phyloP scores from a whole-genome alignment of 1,140 invertebrate species.

The Zaprionus nigranus region DNA sequence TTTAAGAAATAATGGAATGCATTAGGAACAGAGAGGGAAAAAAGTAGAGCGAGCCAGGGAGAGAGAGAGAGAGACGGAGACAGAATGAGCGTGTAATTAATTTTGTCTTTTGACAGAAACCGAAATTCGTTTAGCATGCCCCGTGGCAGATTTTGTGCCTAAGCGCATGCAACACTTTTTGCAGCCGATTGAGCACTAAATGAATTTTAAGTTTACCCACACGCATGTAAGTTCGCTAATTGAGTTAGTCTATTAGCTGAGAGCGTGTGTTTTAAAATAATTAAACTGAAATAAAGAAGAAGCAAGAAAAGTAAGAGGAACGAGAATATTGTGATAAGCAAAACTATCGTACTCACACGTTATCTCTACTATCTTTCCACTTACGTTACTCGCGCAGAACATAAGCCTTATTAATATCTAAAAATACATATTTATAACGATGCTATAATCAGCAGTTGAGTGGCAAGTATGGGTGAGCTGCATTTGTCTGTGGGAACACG shows the following conservation, averaged over 20 bases:
- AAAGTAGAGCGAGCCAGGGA: not conserved
- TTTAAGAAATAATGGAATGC: slow-evolving; percentile 32
- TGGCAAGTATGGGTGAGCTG: slow-evolving; percentile 10
- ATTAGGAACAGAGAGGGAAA: not conserved
- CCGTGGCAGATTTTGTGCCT: slow-evolving; percentile 3
- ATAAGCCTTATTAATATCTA: slow-evolving; percentile 40
- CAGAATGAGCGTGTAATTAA: slow-evolving; percentile 32
- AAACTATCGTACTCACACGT: not conserved
- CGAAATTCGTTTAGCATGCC: slow-evolving; percentile 10
- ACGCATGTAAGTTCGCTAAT: slow-evolving; percentile 38
- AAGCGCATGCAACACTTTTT: slow-evolving; percentile 28
- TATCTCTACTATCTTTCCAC: not conserved
- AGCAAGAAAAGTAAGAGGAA: not conserved
- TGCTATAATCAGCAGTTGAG: slow-evolving; percentile 8
- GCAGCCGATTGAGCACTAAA: slow-evolving; percentile 25
- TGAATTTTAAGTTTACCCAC: slow-evolving; percentile 36
- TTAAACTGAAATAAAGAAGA: slow-evolving; percentile 36
- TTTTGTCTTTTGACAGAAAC: slow-evolving; percentile 11
- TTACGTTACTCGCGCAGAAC: not conserved
- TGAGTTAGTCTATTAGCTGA: slow-evolving; percentile 26
- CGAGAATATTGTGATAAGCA: slow-evolving; percentile 47
- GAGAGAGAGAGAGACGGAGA: not conserved
- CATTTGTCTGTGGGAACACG: slow-evolving; percentile 39
- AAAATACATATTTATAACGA: slow-evolving; percentile 12
- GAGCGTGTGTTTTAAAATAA: slow-evolving; percentile 42